Evolutionary conservation across 92 coral and sea anemone genomes (phyloP), one percentile per base, ranked within the genome.

Genomic region (Metridium senile): DNA sequence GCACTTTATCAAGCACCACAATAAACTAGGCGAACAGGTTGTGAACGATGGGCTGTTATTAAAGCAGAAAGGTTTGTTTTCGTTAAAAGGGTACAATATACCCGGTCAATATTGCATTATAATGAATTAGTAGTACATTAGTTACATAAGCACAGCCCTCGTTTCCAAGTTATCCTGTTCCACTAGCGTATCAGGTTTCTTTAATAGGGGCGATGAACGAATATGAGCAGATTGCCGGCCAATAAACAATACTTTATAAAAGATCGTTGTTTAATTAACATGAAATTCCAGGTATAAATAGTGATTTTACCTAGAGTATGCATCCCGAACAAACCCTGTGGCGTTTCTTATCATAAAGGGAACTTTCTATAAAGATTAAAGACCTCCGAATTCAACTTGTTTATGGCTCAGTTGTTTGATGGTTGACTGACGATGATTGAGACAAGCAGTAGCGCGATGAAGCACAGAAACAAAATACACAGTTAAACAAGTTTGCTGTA

Each of bases 181-280:
- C 13, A 11, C 20, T 21, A 33, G 53, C 67, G 27, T 73, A 73
- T 73, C 68, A 46, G 56, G 54, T 73, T 52, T 73, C 78, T 1
- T 30, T 73, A 73, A 58, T 57, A 45, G 21, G 10, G 33, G 78
- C 13, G 78, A 17, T 58, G 78, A 73, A 1, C 78, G 78, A 73
- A 58, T 46, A 6, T 58, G n/a, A 33, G 30, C 78, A 73, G 78
- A 30, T 17, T 33, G 33, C 56, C 7, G 51, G 65, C 65, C 39
- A 29, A 71, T 22, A 71, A 54, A 16, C 64, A 49, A 31, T 18
- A 59, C 49, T 39, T 39, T 39, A 39, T 39, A 13, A 39, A 39
- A 39, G 49, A 39, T 39, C 49, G 6, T 39, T 13, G 13, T 13
- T 39, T 4, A 39, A 39, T 39, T 39, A 19, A 54, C 17, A 10